These are phyloP conservation scores for Opisthocomus hoazin DNA, from an alignment of 2,113 vertebrate genomes.

Conservation along the genomic window DNA sequence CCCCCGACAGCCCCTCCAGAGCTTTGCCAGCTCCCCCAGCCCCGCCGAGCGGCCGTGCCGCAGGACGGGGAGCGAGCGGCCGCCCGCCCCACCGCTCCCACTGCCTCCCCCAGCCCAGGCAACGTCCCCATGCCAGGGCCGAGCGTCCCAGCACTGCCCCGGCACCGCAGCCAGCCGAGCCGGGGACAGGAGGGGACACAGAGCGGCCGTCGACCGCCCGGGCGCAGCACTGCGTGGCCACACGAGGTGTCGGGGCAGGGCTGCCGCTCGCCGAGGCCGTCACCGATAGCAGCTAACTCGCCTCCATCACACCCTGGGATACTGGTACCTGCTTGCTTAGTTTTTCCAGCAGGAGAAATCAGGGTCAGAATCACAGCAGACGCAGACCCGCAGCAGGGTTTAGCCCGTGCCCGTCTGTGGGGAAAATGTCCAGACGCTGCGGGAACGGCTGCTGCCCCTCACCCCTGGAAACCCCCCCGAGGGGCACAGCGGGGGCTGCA, in stretches of 20 bases:
- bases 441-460: background rate
- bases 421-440: accelerated
- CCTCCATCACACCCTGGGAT: background rate
- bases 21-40: background rate
- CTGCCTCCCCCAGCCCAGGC: background rate
- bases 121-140: too few species aligned
- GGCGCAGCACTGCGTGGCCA: accelerated
- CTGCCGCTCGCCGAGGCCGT: background rate
- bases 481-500: accelerated
- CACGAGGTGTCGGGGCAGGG: accelerated
- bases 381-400: background rate
- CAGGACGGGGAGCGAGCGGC: accelerated
- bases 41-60: background rate
- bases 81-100: accelerated
- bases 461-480: accelerated
- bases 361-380: background rate
- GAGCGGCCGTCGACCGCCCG: accelerated
- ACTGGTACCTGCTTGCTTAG: background rate
- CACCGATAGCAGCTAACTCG: too few species aligned
- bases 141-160: background rate
- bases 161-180: background rate
- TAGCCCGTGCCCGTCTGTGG: accelerated
- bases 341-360: background rate
- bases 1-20: background rate
- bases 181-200: background rate